Evolutionary conservation across 2,888 invertebrate species (phyloP).

Genomic region (Pyrochroa serraticornis): DNA sequence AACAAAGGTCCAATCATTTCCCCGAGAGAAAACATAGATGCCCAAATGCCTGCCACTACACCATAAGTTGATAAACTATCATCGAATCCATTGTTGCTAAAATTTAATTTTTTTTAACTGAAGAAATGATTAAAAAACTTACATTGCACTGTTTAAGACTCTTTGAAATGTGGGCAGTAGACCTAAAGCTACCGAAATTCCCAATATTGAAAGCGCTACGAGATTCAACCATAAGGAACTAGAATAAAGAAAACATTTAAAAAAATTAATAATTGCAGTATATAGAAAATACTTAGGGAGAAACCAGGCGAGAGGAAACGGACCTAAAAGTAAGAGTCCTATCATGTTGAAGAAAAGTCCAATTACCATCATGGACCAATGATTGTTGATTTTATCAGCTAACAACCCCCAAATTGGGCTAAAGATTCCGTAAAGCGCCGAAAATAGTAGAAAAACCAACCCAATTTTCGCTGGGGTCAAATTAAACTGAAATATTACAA

Average conservation of each 20-base stretch:
- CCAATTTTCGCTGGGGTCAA: slow-evolving; percentile 72
- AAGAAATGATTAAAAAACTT: slow-evolving; percentile 51
- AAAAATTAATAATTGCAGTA: neutral
- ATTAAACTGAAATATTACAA: slow-evolving; percentile 60
- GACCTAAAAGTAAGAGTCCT: slow-evolving; percentile 71
- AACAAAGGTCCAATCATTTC: slow-evolving; percentile 73
- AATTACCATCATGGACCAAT: slow-evolving; percentile 77
- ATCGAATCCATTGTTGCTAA: slow-evolving; percentile 69
- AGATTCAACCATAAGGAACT: slow-evolving; percentile 71
- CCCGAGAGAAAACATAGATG: slow-evolving; percentile 76
- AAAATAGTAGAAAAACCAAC: slow-evolving; percentile 73
- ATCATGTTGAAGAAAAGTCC: slow-evolving; percentile 68
- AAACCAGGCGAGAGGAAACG: slow-evolving; percentile 67
- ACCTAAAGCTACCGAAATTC: slow-evolving; percentile 73
- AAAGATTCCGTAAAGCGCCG: slow-evolving; percentile 73
- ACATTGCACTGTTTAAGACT: slow-evolving; percentile 75
- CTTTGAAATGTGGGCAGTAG: slow-evolving; percentile 78
- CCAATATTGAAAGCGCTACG: slow-evolving; percentile 69
- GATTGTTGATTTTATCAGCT: slow-evolving; percentile 70
- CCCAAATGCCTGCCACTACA: slow-evolving; percentile 77
- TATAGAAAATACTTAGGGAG: slow-evolving; percentile 61
- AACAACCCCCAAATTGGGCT: slow-evolving; percentile 78
- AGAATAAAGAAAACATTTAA: no score
- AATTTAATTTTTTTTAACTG: slow-evolving; percentile 36
- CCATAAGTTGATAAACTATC: slow-evolving; percentile 75